These are phyloP conservation scores for Leptinotarsa peninsularis DNA, from an alignment of 2,888 invertebrate species.

Conservation along the genomic window DNA sequence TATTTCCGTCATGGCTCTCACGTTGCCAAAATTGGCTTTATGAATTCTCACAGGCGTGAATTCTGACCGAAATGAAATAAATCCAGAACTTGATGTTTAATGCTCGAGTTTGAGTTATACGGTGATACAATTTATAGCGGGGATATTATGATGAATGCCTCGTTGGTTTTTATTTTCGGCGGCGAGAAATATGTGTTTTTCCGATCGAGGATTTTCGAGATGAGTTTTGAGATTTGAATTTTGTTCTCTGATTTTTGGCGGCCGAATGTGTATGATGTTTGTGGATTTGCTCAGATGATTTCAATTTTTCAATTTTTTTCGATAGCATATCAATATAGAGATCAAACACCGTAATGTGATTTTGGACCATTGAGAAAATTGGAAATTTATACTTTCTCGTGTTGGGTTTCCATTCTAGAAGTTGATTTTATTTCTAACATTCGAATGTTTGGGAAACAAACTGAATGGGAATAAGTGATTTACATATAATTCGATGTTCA, in stretches of 20 bases:
- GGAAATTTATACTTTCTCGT: no score
- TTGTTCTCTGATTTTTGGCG: not conserved
- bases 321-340: no score
- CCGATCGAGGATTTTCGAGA: conserved; percentile 2
- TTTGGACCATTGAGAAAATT: no score
- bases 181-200: conserved; percentile 1
- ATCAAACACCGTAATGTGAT: no score
- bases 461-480: no score
- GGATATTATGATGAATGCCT: conserved; percentile 24
- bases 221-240: conserved; percentile 1
- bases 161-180: conserved; percentile 15
- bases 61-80: conserved; percentile 43
- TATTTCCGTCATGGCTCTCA: conserved; percentile 48
- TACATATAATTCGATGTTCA: no score
- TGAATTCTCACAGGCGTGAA: conserved; percentile 45
- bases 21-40: conserved; percentile 47
- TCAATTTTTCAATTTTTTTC: no score
- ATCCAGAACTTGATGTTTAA: conserved; percentile 32
- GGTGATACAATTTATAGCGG: conserved; percentile 25
- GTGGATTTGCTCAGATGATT: not conserved
- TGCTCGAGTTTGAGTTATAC: conserved; percentile 25
- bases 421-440: no score
- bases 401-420: no score
- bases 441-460: no score
- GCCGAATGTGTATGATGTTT: not conserved